phyloP scores from a whole-genome alignment of 2,888 invertebrate species.

The Ceramica pisi region DNA sequence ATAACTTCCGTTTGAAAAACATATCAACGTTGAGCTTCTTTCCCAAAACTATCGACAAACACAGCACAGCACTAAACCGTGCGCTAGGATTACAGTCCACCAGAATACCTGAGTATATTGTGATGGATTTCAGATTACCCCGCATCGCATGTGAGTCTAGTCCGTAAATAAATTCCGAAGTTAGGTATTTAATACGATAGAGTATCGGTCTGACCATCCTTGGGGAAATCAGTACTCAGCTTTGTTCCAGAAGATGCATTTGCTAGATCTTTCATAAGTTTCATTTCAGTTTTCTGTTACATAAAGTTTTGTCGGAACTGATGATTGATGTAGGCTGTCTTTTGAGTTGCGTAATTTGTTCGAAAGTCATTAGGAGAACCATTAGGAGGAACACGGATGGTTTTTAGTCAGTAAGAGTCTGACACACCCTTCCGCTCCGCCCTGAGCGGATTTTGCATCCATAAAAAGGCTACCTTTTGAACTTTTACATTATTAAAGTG shows the following conservation, averaged over 20 bases:
- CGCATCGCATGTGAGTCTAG: slow-evolving; percentile 40
- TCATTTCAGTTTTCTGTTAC: neutral
- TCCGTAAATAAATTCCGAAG: slow-evolving; percentile 49
- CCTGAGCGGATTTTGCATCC: too few relatives aligned
- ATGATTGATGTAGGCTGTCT: slow-evolving; percentile 16
- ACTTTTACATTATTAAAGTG: too few relatives aligned
- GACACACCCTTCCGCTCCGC: too few relatives aligned
- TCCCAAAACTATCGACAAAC: slow-evolving; percentile 14
- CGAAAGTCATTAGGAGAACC: too few relatives aligned
- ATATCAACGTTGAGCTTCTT: neutral
- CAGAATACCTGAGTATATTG: slow-evolving; percentile 65
- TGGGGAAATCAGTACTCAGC: slow-evolving; percentile 46
- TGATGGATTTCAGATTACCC: slow-evolving; percentile 59
- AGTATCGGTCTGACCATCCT: slow-evolving; percentile 32
- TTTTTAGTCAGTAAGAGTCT: too few relatives aligned
- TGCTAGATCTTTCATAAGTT: neutral
- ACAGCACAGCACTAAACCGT: slow-evolving; percentile 47
- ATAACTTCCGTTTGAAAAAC: too few relatives aligned
- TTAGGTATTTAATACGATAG: slow-evolving; percentile 50
- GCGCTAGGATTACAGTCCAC: slow-evolving; percentile 61
- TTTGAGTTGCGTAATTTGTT: neutral
- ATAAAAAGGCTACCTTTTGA: too few relatives aligned
- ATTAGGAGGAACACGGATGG: too few relatives aligned
- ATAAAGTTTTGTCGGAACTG: slow-evolving; percentile 5
- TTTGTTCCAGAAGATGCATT: slow-evolving; percentile 31